Percentiles rank a stretch among this genome's conserved stretches.
phyloP scores from a whole-genome alignment of 2,888 invertebrate genomes.

The Punctoribates punctum region DNA sequence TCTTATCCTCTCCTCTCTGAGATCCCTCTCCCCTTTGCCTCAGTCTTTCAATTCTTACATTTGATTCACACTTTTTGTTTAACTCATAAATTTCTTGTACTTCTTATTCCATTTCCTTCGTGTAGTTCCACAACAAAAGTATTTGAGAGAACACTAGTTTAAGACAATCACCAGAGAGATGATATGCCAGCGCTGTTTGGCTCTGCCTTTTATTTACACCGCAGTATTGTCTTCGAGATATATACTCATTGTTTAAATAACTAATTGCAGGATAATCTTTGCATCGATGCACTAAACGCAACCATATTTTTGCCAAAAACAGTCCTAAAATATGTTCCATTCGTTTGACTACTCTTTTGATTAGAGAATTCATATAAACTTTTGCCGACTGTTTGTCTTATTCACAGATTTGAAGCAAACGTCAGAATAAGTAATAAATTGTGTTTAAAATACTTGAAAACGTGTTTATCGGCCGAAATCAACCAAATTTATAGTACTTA shows the following conservation, averaged over 20 bases:
- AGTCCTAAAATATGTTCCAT: not conserved
- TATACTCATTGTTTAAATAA: conserved; percentile 18
- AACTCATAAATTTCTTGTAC: conserved; percentile 16
- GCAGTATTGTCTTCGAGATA: not conserved
- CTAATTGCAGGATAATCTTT: conserved; percentile 33
- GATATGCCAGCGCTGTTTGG: too few species aligned
- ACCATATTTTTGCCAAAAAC: conserved; percentile 21
- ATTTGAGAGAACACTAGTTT: not conserved
- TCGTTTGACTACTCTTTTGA: not conserved
- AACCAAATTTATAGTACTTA: too few species aligned
- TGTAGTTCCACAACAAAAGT: not conserved
- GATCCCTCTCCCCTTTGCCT: not conserved
- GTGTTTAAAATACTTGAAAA: not conserved
- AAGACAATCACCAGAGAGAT: too few species aligned
- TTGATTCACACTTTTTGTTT: not conserved
- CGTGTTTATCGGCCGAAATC: too few species aligned
- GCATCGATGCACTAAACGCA: conserved; percentile 13
- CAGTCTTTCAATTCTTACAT: not conserved
- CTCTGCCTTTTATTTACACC: not conserved
- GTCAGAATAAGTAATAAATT: not conserved
- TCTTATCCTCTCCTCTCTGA: not conserved
- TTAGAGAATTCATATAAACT: not conserved
- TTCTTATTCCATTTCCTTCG: not conserved
- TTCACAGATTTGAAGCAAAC: too few species aligned
- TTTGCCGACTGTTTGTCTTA: not conserved